phyloP scores from a whole-genome alignment of 2,888 invertebrate species.

The Atethmia centrago region DNA sequence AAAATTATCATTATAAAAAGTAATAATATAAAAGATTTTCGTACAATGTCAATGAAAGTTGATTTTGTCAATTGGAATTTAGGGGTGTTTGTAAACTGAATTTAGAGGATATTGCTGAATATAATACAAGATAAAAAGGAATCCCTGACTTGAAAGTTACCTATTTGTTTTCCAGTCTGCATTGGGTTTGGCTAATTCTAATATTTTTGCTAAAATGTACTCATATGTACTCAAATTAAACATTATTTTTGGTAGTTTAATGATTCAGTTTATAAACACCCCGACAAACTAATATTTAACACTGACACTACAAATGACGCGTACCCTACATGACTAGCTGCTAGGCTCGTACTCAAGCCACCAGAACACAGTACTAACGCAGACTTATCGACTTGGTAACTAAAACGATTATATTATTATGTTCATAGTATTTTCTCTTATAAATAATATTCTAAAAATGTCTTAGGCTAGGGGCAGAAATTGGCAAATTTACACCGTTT shows the following conservation, averaged over 20 bases:
- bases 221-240: not conserved
- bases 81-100: conserved; percentile 29
- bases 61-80: conserved; percentile 17
- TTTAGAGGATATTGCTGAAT: not conserved
- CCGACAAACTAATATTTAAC: conserved; percentile 11
- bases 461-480: not conserved
- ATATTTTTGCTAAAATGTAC: not conserved
- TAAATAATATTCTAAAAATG: conserved; percentile 29
- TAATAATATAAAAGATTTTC: conserved; percentile 23
- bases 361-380: conserved; percentile 50
- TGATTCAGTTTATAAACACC: conserved; percentile 24
- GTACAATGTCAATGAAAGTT: conserved; percentile 49
- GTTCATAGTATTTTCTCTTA: conserved; percentile 20
- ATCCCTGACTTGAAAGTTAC: not conserved
- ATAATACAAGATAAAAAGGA: not conserved
- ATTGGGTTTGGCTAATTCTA: not conserved
- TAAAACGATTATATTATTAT: conserved; percentile 51
- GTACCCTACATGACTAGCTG: conserved; percentile 71
- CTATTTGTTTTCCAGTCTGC: not conserved
- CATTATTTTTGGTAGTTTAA: not conserved
- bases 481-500: not conserved
- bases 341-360: conserved; percentile 57
- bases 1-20: conserved; percentile 16
- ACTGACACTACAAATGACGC: conserved; percentile 53
- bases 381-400: conserved; percentile 53